A percentile compares a stretch with the other conserved stretches of the same genome.
These are phyloP conservation scores for Ptychoptera albimana DNA, from an alignment of 2,888 invertebrate genomes.

Conservation along the genomic window DNA sequence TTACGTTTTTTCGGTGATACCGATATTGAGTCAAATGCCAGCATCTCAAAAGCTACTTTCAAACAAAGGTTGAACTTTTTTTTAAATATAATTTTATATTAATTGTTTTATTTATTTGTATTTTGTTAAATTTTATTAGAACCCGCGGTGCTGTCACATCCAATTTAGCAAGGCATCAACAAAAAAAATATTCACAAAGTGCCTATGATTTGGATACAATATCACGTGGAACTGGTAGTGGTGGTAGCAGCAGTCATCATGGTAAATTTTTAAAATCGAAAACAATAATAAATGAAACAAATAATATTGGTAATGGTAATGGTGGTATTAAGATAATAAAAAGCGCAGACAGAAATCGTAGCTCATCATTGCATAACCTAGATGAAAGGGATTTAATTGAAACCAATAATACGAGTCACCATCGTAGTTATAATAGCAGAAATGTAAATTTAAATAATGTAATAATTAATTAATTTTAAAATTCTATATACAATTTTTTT, in stretches of 20 bases:
- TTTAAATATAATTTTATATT: not conserved
- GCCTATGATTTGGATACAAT: slow-evolving; percentile 26
- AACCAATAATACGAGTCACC: not conserved
- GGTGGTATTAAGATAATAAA: not conserved
- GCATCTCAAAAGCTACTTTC: slow-evolving; percentile 27
- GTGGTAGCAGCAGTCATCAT: not conserved
- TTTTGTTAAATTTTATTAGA: not conserved
- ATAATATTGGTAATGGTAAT: slow-evolving; percentile 7
- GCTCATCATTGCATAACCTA: slow-evolving; percentile 28
- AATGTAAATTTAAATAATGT: not conserved
- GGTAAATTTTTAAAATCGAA: slow-evolving; percentile 2
- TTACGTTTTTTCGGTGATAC: slow-evolving; percentile 75
- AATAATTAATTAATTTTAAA: not conserved
- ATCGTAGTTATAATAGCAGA: not conserved
- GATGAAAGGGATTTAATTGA: slow-evolving; percentile 16
- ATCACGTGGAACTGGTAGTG: not conserved
- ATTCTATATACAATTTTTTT: not conserved
- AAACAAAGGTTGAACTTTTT: slow-evolving; percentile 18
- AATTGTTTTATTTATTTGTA: not conserved
- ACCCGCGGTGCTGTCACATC: slow-evolving; percentile 1
- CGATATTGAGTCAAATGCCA: slow-evolving; percentile 56
- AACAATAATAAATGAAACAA: slow-evolving; percentile 14
- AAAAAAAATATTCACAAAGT: slow-evolving; percentile 28
- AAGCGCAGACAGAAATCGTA: slow-evolving; percentile 11
- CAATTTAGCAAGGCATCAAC: slow-evolving; percentile 10